Conservation (phyloP, 2,797 vertebrate genomes). For the Dallia pectoralis region DNA sequence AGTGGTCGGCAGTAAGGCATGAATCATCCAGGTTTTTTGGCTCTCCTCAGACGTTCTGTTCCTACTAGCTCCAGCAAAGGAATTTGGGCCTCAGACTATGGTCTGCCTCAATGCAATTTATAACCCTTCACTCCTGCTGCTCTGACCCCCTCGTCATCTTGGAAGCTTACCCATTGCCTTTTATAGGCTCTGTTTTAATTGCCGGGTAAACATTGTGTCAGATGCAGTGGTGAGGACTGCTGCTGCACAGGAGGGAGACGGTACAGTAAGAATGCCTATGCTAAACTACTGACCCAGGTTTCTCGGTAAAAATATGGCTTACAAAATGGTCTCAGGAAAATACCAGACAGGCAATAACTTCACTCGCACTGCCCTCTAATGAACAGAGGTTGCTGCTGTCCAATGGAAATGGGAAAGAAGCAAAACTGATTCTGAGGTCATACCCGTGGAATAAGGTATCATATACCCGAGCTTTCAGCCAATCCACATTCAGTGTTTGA, state of each 20-base stretch:
- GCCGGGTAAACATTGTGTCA: conserved; percentile 72
- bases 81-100: conserved; percentile 66
- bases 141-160: conserved; percentile 67
- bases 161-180: conserved; percentile 75
- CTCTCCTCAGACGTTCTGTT: conserved; percentile 41
- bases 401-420: neutral
- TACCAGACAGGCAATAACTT: neutral
- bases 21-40: conserved; percentile 65
- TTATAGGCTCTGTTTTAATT: conserved; percentile 84
- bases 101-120: conserved; percentile 76
- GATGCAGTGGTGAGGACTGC: too few species aligned
- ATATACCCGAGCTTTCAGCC: too few species aligned
- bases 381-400: neutral
- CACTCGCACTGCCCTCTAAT: neutral
- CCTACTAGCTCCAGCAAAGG: conserved; percentile 56
- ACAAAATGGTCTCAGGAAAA: neutral
- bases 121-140: conserved; percentile 58
- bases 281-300: conserved; percentile 2
- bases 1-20: conserved; percentile 48
- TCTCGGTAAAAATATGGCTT: neutral
- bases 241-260: conserved; percentile 39
- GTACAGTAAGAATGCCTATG: neutral
- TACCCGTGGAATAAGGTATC: too few species aligned
- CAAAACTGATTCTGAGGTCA: too few species aligned
- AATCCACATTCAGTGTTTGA: too few species aligned